Base-by-base conservation (phyloP, 2,113 vertebrate genomes). In the Gallinago media region DNA sequence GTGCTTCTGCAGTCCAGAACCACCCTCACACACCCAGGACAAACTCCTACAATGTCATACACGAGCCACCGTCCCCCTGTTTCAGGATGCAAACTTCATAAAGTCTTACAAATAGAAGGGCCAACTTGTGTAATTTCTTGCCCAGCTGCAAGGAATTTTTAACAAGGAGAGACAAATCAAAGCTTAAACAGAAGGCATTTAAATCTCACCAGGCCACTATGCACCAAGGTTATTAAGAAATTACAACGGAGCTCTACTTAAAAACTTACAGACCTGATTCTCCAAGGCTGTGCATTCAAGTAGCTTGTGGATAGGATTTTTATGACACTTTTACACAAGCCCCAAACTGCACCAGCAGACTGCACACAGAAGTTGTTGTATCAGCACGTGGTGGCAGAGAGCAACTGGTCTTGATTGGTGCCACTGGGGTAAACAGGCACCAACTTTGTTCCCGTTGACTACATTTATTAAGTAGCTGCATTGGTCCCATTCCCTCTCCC, bases 401-500 rank as follows among this genome's bases (percentile, higher is more conserved):
- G 54, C 50, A 49, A 4, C 20, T 34, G n/a, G 22, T 22, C 62
- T 59, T 63, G 23, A 2, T 46, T 0, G 0, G 63, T 42, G 66
- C 42, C 50, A 8, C 40, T 8, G 42, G 26, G 66, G 17, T 11
- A 79, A 76, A 47, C 0, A 1, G 71, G 42, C 71, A 82, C 46
- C 81, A 88, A 12, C n/a, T 36, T 46, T 23, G 25, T 32, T 54
- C 81, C 52, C 36, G 34, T 62, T 50, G 32, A 63, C 38, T 32
- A 6, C 63, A 9, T 42, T 36, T 46, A 29, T 65, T n/a, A 47
- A 0, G 0, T 12, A 32, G 58, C 50, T 62, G 40, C 0, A 0
- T 7, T 46, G 18, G 21, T 23, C 70, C 68, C 81, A 50, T 29
- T 46, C 63, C 56, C 40, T 72, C 32, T 44, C 63, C 15, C 25